phyloP scores from a whole-genome alignment of 2,797 vertebrate species.

The Carduelis carduelis region DNA sequence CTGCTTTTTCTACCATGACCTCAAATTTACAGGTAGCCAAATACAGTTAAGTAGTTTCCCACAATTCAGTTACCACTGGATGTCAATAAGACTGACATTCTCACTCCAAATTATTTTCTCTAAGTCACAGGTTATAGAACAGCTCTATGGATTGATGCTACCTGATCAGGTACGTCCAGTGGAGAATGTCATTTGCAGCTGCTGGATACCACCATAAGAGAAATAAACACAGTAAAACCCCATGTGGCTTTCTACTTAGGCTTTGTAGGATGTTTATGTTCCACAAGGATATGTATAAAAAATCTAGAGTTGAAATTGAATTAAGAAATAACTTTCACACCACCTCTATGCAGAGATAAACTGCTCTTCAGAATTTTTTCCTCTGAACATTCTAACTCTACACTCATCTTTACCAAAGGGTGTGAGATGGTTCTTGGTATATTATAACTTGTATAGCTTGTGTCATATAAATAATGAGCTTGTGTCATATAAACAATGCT shows the following conservation, averaged over 20 bases:
- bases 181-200: background rate
- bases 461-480: too few relatives aligned
- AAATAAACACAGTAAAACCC: background rate
- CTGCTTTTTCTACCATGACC: background rate
- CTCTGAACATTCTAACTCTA: background rate
- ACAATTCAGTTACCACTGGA: background rate
- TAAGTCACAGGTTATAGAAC: background rate
- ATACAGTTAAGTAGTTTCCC: background rate
- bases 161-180: background rate
- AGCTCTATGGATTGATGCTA: background rate
- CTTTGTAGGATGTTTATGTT: background rate
- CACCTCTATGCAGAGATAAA: background rate
- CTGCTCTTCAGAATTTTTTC: background rate
- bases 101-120: background rate
- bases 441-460: background rate
- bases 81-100: background rate
- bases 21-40: background rate
- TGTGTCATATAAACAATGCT: background rate
- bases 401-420: background rate
- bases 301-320: background rate
- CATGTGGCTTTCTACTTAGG: background rate
- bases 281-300: background rate
- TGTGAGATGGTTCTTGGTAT: background rate
- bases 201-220: background rate
- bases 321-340: background rate